A percentile compares a stretch with the other conserved stretches of the same genome.
phyloP scores from a whole-genome alignment of 2,797 vertebrate species.

The Spheniscus humboldti region DNA sequence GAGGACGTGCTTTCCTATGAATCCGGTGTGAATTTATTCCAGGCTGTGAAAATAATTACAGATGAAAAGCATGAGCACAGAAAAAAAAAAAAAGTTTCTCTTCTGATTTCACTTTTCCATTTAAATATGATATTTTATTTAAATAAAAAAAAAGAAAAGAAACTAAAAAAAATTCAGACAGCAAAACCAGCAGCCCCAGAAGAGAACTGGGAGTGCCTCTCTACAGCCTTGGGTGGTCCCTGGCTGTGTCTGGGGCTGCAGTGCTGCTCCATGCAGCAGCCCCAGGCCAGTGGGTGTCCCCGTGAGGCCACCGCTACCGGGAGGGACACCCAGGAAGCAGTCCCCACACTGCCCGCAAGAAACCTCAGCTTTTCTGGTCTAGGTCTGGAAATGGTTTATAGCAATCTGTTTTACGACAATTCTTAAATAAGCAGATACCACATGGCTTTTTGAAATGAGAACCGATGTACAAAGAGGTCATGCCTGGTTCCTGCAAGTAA shows the following conservation, averaged over 20 bases:
- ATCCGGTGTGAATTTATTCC: not conserved
- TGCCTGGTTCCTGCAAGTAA: not conserved
- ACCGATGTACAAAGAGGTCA: too few relatives aligned
- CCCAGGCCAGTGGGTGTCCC: not conserved
- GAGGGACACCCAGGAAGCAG: not conserved
- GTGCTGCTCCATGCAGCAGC: not conserved
- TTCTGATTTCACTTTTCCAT: not conserved
- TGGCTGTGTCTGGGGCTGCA: not conserved
- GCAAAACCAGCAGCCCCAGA: not conserved
- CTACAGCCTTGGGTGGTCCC: not conserved
- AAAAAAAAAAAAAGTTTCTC: not conserved
- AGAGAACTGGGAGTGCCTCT: not conserved
- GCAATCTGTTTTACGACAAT: accelerated
- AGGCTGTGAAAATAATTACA: not conserved
- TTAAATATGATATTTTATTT: not conserved
- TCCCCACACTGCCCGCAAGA: accelerated
- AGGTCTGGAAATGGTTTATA: not conserved
- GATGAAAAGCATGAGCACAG: not conserved
- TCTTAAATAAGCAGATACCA: not conserved
- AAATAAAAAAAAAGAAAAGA: too few relatives aligned
- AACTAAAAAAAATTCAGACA: not conserved
- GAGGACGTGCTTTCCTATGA: not conserved
- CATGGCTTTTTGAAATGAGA: accelerated
- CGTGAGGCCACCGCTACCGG: accelerated
- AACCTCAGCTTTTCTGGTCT: not conserved